Base-by-base conservation (phyloP, 2,888 invertebrate genomes). In the Drosophila atripex region DNA sequence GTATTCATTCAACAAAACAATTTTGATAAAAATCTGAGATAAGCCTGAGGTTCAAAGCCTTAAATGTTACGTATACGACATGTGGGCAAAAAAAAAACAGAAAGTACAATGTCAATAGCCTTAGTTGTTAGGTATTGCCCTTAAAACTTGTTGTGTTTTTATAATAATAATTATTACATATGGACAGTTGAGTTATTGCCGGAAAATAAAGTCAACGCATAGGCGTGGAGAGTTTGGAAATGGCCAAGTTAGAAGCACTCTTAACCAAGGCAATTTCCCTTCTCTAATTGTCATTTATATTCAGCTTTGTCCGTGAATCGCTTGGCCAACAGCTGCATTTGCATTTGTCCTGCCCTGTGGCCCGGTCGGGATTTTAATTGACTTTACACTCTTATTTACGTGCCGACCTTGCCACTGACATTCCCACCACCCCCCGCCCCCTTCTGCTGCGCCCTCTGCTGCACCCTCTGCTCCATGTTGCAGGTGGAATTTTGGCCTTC, bases 401-500 rank as follows among this genome's bases (percentile, higher is more conserved):
- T 83, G 80, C 32, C 76, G 80, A 68, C 86, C 86, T 86, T 82
- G 86, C 83, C 86, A 75, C 80, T 82, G 83, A 71, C 83, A 73
- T 80, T 64, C 55, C 28, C 23, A 18, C 61, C 9, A 41, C 46
- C 32, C 58, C 55, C 28, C 23, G 18, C 61, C 9, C 46, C 46
- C 32, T 39, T n/a, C 30, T 16, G 45, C 30, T 16, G 45, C 46
- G 18, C 35, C 8, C 47, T 46, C 28, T 55, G 57, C 38, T 35
- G 43, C 57, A 7, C 66, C 28, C 43, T 46, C 12, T 41, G 0
- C 6, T 46, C 30, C 41, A 30, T 72, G 59, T 71, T 68, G 56
- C 79, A 92, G 92, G 92, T 52, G 92, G 92, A 14, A 90, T 92
- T 30, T 92, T 94, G 66, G 93, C 94, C 46, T 93, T 94, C 87